A percentile compares a stretch with the other conserved stretches of the same genome.
These are phyloP conservation scores for Malurus cyaneus DNA, from an alignment of 2,113 vertebrate species.

Conservation along the genomic window DNA sequence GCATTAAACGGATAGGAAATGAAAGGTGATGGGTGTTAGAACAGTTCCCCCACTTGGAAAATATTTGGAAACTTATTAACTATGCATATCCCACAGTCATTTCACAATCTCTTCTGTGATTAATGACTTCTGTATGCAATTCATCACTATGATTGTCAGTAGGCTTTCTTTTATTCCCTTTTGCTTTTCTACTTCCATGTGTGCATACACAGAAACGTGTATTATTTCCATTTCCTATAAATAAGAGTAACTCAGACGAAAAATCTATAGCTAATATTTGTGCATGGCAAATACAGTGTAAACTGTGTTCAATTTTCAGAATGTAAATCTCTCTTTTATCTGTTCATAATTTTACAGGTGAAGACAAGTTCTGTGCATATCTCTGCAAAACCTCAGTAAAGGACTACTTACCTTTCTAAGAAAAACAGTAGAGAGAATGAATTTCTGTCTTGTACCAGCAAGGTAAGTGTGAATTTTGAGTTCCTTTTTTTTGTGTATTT, in stretches of 20 bases:
- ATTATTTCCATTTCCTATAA: neutral
- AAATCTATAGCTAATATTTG: neutral
- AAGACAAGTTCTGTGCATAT: neutral
- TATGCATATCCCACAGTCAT: neutral
- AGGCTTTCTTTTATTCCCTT: neutral
- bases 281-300: neutral
- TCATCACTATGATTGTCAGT: neutral
- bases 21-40: neutral
- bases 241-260: neutral
- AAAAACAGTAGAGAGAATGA: neutral
- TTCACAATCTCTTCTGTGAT: neutral
- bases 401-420: neutral
- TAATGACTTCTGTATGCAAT: neutral
- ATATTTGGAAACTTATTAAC: neutral
- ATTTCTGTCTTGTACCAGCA: neutral
- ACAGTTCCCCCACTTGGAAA: neutral
- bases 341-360: neutral
- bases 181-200: neutral
- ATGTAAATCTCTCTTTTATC: neutral
- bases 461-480: neutral
- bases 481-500: neutral
- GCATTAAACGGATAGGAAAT: neutral
- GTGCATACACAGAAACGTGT: accelerated
- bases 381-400: neutral
- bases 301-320: neutral